phyloP scores from a whole-genome alignment of 2,888 invertebrate species.

The Andrena haemorrhoa region DNA sequence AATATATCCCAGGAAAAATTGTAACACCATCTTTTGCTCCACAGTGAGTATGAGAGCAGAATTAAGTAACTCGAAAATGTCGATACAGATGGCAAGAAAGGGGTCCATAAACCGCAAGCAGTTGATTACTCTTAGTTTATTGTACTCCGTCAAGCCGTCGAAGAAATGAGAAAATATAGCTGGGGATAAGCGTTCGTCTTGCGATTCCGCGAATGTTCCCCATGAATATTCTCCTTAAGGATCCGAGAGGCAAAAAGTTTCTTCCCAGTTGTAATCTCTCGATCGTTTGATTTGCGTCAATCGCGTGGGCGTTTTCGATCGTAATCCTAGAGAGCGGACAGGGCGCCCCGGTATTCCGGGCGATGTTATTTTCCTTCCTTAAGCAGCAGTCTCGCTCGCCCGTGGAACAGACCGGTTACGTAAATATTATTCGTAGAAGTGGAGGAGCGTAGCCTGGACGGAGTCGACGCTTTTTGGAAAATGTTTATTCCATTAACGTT shows the following conservation, averaged over 20 bases:
- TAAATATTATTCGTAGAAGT: slow-evolving; percentile 68
- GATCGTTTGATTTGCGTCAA: slow-evolving; percentile 30
- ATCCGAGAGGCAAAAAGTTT: not conserved
- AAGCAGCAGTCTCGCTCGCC: slow-evolving; percentile 55
- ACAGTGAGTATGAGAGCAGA: no score
- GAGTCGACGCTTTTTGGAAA: slow-evolving; percentile 60
- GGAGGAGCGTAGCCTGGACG: slow-evolving; percentile 33
- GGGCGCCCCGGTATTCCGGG: slow-evolving; percentile 41
- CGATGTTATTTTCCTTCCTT: slow-evolving; percentile 63
- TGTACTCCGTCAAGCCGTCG: no score
- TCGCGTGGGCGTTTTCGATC: slow-evolving; percentile 38
- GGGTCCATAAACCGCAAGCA: no score
- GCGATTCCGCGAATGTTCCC: no score
- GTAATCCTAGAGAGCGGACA: slow-evolving; percentile 43
- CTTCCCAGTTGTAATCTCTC: slow-evolving; percentile 5
- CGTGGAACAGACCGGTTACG: slow-evolving; percentile 56
- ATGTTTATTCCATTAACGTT: slow-evolving; percentile 64
- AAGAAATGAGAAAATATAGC: slow-evolving; percentile 4
- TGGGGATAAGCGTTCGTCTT: not conserved
- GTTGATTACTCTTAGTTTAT: no score
- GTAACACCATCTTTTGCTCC: no score
- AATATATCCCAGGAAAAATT: no score
- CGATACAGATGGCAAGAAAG: no score
- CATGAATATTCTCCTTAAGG: not conserved
- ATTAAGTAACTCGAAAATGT: no score